phyloP scores from a whole-genome alignment of 1,140 invertebrate species.

The Bombus superbus region DNA sequence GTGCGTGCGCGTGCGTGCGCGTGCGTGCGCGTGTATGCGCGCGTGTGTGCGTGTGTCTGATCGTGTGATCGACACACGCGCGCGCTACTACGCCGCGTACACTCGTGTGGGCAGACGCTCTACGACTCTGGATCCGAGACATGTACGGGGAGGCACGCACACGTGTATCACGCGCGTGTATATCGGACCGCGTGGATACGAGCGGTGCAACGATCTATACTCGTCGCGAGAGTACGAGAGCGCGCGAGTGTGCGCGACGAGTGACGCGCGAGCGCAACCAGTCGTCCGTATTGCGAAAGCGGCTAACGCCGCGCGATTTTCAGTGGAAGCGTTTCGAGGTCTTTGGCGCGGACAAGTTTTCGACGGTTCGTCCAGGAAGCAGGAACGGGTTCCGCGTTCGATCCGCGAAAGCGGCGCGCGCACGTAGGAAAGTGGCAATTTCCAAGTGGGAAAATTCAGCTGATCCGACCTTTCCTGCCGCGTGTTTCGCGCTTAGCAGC shows the following conservation, averaged over 20 bases:
- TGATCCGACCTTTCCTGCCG: no score
- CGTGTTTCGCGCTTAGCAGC: no score
- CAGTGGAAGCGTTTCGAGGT: constrained; percentile 16
- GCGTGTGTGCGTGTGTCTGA: neutral
- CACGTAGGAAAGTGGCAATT: neutral
- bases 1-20: neutral
- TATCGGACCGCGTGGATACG: constrained; percentile 21
- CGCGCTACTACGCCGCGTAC: no score
- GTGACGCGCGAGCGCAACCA: constrained; percentile 17
- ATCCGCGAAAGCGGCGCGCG: neutral
- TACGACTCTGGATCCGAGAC: neutral
- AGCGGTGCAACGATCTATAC: constrained; percentile 56
- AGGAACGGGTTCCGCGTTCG: constrained; percentile 1
- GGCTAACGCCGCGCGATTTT: neutral
- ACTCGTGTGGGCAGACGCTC: constrained; percentile 53
- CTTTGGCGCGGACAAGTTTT: constrained; percentile 3
- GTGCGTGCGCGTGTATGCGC: neutral
- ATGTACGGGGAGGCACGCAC: neutral
- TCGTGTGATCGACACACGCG: no score
- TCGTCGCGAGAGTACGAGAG: neutral
- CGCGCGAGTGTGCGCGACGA: neutral
- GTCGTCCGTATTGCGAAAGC: constrained; percentile 53
- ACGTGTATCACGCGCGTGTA: neutral
- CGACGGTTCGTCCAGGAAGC: neutral
- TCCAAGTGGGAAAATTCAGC: neutral